Conservation (phyloP, 2,113 vertebrate genomes). For the Pungitius pungitius region DNA sequence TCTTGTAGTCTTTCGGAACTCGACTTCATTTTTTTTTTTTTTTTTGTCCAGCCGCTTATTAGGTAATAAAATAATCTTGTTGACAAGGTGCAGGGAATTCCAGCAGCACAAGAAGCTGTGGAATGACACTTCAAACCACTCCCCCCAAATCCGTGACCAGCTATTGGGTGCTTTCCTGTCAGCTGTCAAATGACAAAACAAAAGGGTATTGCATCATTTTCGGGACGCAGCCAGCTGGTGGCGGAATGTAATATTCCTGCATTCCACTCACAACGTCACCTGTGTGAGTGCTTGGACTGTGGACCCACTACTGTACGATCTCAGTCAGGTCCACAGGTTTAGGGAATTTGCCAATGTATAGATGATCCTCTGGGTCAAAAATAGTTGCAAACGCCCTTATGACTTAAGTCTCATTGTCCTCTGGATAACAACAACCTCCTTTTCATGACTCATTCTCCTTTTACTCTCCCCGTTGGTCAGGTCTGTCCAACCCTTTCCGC, state of each 20-base stretch:
- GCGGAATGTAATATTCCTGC: no score
- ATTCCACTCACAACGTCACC: constrained; percentile 9
- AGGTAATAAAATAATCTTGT: background rate
- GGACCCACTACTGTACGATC: background rate
- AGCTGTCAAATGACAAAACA: background rate
- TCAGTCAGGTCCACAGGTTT: background rate
- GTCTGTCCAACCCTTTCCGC: constrained; percentile 92
- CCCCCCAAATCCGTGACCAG: background rate
- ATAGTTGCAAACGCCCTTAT: background rate
- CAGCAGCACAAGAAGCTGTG: background rate
- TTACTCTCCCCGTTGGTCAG: constrained; percentile 55
- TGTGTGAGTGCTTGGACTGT: background rate
- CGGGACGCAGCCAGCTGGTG: background rate
- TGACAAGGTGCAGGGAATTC: background rate
- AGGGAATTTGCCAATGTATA: background rate
- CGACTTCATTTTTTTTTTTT: no score
- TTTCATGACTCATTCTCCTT: background rate
- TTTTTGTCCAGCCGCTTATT: background rate
- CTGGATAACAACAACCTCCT: background rate
- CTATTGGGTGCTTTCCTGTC: constrained; percentile 13
- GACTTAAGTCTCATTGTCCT: background rate
- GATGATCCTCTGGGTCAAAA: background rate
- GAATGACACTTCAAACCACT: background rate
- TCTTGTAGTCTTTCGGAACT: no score
- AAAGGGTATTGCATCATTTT: background rate